A percentile compares a stretch with the other conserved stretches of the same genome.
These are phyloP conservation scores for Microctenopoma steveboyesi DNA, from an alignment of 2,797 vertebrate genomes.

Conservation along the genomic window DNA sequence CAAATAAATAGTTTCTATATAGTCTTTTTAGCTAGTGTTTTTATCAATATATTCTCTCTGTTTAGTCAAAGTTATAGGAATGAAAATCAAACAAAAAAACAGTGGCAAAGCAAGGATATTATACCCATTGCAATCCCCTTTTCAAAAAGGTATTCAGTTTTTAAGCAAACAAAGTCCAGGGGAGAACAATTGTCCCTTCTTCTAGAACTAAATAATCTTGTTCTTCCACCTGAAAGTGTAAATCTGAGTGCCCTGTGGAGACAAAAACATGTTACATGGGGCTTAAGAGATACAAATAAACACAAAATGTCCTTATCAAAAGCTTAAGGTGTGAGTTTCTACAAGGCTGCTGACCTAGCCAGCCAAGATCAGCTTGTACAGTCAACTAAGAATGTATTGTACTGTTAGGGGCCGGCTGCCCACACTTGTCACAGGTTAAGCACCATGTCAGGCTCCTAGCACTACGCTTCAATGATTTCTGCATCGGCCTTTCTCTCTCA, in stretches of 20 bases:
- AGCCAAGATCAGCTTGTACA: slow-evolving; percentile 67
- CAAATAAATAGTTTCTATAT: slow-evolving; percentile 86
- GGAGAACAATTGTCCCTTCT: slow-evolving; percentile 66
- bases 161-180: slow-evolving; percentile 52
- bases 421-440: slow-evolving; percentile 68
- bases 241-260: slow-evolving; percentile 59
- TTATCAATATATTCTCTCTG: slow-evolving; percentile 78
- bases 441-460: slow-evolving; percentile 67
- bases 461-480: slow-evolving; percentile 54
- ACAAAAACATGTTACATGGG: slow-evolving; percentile 45
- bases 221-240: slow-evolving; percentile 60
- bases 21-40: slow-evolving; percentile 79
- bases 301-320: slow-evolving; percentile 61
- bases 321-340: slow-evolving; percentile 61
- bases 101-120: slow-evolving; percentile 57
- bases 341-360: slow-evolving; percentile 65
- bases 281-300: slow-evolving; percentile 53
- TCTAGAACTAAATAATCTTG: slow-evolving; percentile 60
- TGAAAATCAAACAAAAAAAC: slow-evolving; percentile 66
- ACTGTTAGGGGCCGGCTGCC: slow-evolving; percentile 56
- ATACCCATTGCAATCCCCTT: slow-evolving; percentile 47
- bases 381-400: slow-evolving; percentile 66
- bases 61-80: slow-evolving; percentile 75
- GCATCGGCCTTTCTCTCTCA: slow-evolving; percentile 67
- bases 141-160: slow-evolving; percentile 58